Percentiles rank a stretch among this genome's conserved stretches.
phyloP scores from a whole-genome alignment of 2,888 invertebrate species.

The Minunthozetes semirufus region DNA sequence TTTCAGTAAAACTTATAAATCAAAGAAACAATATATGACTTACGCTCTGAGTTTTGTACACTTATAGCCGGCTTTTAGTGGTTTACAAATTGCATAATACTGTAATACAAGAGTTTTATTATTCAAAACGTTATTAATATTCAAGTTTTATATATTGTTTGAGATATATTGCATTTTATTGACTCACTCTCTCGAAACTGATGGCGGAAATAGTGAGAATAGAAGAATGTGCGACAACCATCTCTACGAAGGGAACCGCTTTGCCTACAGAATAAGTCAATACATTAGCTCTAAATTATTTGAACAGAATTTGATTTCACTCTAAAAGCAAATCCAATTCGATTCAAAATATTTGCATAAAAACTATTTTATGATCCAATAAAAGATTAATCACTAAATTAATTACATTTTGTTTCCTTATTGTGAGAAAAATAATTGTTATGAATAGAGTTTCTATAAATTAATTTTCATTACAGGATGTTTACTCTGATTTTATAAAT shows the following conservation, averaged over 20 bases:
- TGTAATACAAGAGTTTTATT: conserved; percentile 53
- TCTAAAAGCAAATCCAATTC: too few species aligned
- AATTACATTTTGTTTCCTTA: too few species aligned
- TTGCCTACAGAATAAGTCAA: conserved; percentile 61
- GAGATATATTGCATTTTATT: neutral
- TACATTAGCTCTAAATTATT: neutral
- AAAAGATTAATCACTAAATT: too few species aligned
- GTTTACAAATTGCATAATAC: conserved; percentile 85
- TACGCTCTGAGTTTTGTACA: conserved; percentile 48
- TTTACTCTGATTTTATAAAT: too few species aligned
- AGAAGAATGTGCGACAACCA: conserved; percentile 84
- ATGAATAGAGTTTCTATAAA: too few species aligned
- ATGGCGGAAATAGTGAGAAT: conserved; percentile 86
- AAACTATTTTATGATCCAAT: too few species aligned
- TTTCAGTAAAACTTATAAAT: neutral
- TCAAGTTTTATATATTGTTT: neutral
- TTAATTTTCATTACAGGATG: too few species aligned
- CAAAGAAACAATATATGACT: neutral
- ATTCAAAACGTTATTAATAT: neutral
- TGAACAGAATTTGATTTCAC: too few species aligned
- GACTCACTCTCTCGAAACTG: conserved; percentile 62
- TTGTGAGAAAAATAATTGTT: too few species aligned
- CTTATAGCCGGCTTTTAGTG: conserved; percentile 62
- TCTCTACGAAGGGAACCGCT: conserved; percentile 82
- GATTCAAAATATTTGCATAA: too few species aligned